Evolutionary conservation across 2,113 vertebrate species (phyloP), one percentile per base, ranked within the genome.

Genomic region (Amazona guildingii): DNA sequence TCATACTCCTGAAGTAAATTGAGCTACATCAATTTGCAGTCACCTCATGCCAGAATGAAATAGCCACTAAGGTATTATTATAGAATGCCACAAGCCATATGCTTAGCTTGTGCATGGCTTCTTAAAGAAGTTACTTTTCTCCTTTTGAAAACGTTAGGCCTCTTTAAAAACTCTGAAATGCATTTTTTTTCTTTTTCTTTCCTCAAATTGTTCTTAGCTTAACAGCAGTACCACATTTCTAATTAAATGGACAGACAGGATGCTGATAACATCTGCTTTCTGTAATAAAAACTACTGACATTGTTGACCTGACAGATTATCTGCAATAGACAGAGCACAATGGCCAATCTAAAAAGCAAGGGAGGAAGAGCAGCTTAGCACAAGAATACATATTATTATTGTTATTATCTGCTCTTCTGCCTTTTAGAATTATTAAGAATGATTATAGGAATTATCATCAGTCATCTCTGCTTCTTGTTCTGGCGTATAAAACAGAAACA

Each of bases 201-300:
- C 73, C 46, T 84, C 63, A 80, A 84, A 97, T 88, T 86, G 21
- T 92, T 92, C 82, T 94, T 84, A 55, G 35, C 83, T 95, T 91
- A 96, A 93, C 67, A 63, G 64, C 63, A 62, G 77, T 68, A 93
- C 78, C 93, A 87, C 55, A 90, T 96, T 97, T 97, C 95, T 97
- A 98, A 98, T 98, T 98, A 98, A 97, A 97, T 51, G 73, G 81
- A 95, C 86, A 96, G 96, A 96, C 80, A 95, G 76, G 70, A 46
- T 88, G 41, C 74, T 66, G 97, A 98, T 98, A 98, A 57, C n/a
- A 96, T 97, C 97, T 97, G 62, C 79, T 95, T 97, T 95, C 95
- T 89, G 93, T 94, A 96, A 95, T 98, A 97, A 97, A 97, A 95
- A 93, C 92, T 97, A 97, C 97, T 97, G 98, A 97, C 97, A 95